Base-by-base conservation (phyloP, 2,797 vertebrate genomes). In the Melanotaenia maccullochi region DNA sequence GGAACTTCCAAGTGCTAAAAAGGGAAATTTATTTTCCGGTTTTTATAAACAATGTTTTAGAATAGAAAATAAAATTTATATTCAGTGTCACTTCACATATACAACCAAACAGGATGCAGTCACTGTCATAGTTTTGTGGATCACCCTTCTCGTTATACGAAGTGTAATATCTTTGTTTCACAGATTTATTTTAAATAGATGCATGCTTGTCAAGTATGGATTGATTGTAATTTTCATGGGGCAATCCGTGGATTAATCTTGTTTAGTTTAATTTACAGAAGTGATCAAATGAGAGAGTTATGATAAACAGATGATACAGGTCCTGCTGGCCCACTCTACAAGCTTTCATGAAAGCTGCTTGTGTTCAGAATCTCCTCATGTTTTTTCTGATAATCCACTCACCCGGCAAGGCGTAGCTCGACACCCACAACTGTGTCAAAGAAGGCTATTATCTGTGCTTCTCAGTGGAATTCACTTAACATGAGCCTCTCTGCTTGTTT, bases 301-400 rank as follows among this genome's bases (percentile, higher is more conserved):
- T 55, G 71, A 73, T 72, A 81, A 89, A 86, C 55, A 82, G 82
- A 92, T 88, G 92, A 86, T 75, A 87, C 81, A 56, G 85, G 83
- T 90, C 83, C 71, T 84, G 78, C 82, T 89, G 81, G 87, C 93
- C 94, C 94, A 95, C 94, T 93, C 93, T 65, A 80, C 58, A 63
- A 83, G 78, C 58, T 49, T 78, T 81, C 89, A 94, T 95, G 92
- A 95, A 95, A 94, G 94, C 93, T 92, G 90, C 93, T 94, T 94
- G 94, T 95, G 93, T 95, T 95, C 90, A 71, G 65, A 87, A 67
- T 69, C 87, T 91, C 90, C 92, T 94, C 93, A 92, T 94, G 94
- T 94, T 93, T 94, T 47, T 93, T 93, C 93, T 93, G 93, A 94
- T 94, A 92, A 93, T 93, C 93, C 91, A 90, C 93, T 94, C 87